phyloP scores from a whole-genome alignment of 1,140 invertebrate genomes.

The Vanessa tameamea region DNA sequence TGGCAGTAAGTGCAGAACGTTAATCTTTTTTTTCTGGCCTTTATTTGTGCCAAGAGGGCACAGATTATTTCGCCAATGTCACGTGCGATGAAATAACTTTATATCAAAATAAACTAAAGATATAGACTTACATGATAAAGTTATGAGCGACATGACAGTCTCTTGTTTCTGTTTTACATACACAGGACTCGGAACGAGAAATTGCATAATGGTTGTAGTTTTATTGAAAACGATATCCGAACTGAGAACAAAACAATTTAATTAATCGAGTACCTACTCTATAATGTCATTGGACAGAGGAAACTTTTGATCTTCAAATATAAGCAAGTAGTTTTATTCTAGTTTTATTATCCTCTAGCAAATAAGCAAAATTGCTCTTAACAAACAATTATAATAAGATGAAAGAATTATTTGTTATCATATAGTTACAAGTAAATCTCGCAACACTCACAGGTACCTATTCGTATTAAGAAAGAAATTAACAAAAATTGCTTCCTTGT shows the following conservation, averaged over 20 bases:
- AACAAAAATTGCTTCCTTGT: too few species aligned
- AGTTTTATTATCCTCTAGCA: background rate
- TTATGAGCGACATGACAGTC: constrained; percentile 65
- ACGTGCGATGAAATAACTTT: too few species aligned
- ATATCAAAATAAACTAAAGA: background rate
- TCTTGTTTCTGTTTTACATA: constrained; percentile 67
- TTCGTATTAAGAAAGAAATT: too few species aligned
- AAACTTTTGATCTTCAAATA: too few species aligned
- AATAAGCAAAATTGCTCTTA: background rate
- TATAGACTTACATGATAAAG: constrained; percentile 53
- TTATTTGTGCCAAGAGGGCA: too few species aligned
- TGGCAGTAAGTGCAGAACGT: too few species aligned
- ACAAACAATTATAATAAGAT: too few species aligned
- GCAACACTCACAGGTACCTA: background rate
- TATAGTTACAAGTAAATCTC: background rate
- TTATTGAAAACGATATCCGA: constrained; percentile 44
- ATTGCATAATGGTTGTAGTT: constrained; percentile 56
- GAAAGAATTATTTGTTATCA: too few species aligned
- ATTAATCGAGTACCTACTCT: background rate
- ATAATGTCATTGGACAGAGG: too few species aligned
- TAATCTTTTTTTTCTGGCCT: too few species aligned
- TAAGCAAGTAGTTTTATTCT: background rate
- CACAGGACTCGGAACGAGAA: constrained; percentile 47
- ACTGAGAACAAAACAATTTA: constrained; percentile 39
- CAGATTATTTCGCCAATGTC: too few species aligned